These are phyloP conservation scores for Drosophila albomicans DNA, from an alignment of 1,140 invertebrate species.

Conservation along the genomic window DNA sequence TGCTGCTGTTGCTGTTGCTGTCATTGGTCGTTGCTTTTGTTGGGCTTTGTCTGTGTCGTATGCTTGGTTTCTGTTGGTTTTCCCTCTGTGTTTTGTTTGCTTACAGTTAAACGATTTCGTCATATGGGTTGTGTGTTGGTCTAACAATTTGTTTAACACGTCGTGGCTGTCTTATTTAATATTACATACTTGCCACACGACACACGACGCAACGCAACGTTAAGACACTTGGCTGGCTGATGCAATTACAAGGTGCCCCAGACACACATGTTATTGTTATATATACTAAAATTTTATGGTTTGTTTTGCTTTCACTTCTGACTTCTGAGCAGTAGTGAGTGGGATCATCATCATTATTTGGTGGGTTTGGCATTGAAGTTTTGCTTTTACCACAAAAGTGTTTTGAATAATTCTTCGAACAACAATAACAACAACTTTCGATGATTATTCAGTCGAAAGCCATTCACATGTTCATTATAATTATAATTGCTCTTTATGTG, in stretches of 20 bases:
- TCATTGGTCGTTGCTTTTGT: not conserved
- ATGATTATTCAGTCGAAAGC: constrained; percentile 24
- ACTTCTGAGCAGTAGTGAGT: not conserved
- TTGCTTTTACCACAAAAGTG: not conserved
- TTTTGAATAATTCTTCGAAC: not conserved
- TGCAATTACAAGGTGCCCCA: constrained; percentile 30
- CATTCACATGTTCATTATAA: constrained; percentile 4
- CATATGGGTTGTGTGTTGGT: constrained; percentile 42
- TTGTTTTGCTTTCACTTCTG: constrained; percentile 25
- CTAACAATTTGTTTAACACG: constrained; percentile 40
- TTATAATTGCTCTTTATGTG: constrained; percentile 14
- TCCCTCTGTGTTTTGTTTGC: constrained; percentile 32
- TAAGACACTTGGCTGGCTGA: constrained; percentile 25
- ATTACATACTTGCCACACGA: constrained; percentile 41
- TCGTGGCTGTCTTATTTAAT: constrained; percentile 52
- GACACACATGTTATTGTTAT: constrained; percentile 26
- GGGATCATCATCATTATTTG: too few relatives aligned
- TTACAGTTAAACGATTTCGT: constrained; percentile 58
- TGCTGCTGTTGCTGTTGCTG: constrained; percentile 36
- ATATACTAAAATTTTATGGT: not conserved
- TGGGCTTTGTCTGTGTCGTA: not conserved
- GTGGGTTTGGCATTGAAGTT: not conserved
- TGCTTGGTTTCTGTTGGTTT: constrained; percentile 22
- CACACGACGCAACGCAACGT: not conserved
- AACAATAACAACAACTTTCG: not conserved